Conservation (phyloP, 2,888 invertebrate species). For the Acanthosepion pharaonis region DNA sequence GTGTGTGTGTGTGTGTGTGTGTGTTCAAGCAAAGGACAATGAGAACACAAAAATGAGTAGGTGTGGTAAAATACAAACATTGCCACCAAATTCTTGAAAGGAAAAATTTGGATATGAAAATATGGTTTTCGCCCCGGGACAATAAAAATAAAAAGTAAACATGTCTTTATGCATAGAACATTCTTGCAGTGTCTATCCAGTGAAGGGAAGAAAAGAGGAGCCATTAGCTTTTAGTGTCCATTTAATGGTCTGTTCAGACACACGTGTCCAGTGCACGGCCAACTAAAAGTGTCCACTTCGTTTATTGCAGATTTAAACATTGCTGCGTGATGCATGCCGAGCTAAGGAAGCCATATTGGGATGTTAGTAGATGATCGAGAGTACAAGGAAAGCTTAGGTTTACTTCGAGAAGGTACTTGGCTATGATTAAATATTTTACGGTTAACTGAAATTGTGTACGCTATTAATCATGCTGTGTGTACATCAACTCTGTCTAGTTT, state of each 20-base stretch:
- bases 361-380: too few species aligned
- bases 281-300: conserved; percentile 9
- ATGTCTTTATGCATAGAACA: neutral
- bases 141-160: neutral
- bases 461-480: too few species aligned
- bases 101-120: neutral
- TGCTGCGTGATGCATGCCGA: neutral
- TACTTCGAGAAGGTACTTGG: too few species aligned
- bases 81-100: neutral
- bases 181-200: neutral
- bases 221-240: neutral
- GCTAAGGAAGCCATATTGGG: neutral
- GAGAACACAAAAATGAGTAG: too few species aligned
- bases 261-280: neutral
- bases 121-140: neutral
- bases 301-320: neutral
- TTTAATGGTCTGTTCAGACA: neutral
- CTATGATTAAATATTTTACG: too few species aligned
- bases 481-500: too few species aligned
- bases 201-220: neutral
- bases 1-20: too few species aligned
- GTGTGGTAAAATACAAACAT: neutral
- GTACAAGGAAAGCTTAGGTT: too few species aligned
- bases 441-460: too few species aligned
- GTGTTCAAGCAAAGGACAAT: too few species aligned